Base-by-base conservation (phyloP, 2,888 invertebrate genomes). In the Protula sp. region DNA sequence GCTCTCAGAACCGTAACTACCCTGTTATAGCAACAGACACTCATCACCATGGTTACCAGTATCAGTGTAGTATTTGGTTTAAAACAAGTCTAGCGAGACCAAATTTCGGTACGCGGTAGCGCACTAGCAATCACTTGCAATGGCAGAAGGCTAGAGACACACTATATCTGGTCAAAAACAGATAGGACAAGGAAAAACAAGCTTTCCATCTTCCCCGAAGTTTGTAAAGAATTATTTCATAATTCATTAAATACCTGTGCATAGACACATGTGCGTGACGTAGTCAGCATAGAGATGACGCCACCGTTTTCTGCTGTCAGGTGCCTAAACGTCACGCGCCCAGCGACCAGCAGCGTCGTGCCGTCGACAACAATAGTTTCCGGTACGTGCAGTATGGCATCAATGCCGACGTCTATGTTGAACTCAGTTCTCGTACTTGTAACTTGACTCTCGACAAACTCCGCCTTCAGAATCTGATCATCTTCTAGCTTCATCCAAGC, bases 261-360 rank as follows among this genome's bases (percentile, higher is more conserved):
- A 57, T 66, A 72, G 1, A 57, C 61, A 0, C 66, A 69, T 2
- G 72, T 72, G 47, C 63, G 66, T 1, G 74, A 70, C 47, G 72
- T 69, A 1, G 52, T 48, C 9, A 67, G 60, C 9, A 72, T 61
- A 30, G 58, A 53, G 1, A 74, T 63, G 2, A 53, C 54, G 4
- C 68, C 72, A 27, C 64, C 65, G 47, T 67, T 60, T 59, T 73
- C 71, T n/a, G 72, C 62, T n/a, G 68, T 60, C 4, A 74, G 58
- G 47, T 69, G 65, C 45, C 69, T 71, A 58, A 72, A 71, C 2
- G 74, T 72, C 22, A 70, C 70, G 28, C 62, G 63, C 4, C 74
- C 74, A 9, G 59, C 62, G 3, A 72, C 60, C 3, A 66, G 30
- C 3, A 73, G 38, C 1, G 59, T 62, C 0, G 69, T 68, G 4